Percentiles rank a stretch among this genome's conserved stretches.
phyloP scores from a whole-genome alignment of 2,113 vertebrate species.

The Mastomys natalensis region DNA sequence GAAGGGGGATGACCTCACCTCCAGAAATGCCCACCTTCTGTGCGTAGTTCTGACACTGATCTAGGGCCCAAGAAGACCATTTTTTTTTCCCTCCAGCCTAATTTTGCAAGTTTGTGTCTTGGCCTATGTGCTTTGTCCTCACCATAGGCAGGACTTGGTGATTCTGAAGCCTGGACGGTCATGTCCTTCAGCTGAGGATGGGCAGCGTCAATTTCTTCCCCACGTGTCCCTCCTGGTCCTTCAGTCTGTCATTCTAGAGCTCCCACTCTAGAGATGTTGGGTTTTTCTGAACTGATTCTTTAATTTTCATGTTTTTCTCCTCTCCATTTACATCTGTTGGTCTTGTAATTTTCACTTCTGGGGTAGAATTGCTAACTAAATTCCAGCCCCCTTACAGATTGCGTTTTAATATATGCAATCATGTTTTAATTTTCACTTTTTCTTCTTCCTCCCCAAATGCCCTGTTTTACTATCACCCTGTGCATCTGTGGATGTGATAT shows the following conservation, averaged over 20 bases:
- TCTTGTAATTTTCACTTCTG: conserved; percentile 47
- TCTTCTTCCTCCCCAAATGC: conserved; percentile 1
- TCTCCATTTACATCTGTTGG: conserved; percentile 43
- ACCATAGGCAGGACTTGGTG: background rate
- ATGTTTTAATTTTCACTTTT: conserved; percentile 54
- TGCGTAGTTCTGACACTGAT: background rate
- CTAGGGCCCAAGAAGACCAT: background rate
- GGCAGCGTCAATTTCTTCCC: background rate
- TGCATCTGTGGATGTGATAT: conserved; percentile 33
- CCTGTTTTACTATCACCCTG: conserved; percentile 54
- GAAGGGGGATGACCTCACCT: background rate
- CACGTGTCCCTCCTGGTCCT: background rate
- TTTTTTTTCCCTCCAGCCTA: background rate
- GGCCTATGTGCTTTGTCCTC: background rate
- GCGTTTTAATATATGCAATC: conserved; percentile 25
- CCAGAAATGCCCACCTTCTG: background rate
- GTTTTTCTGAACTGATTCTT: conserved; percentile 1
- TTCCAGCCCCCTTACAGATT: conserved; percentile 5
- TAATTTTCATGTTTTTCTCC: conserved; percentile 4
- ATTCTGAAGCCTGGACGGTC: background rate
- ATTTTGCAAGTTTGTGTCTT: background rate
- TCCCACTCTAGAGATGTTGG: background rate
- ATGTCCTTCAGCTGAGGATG: background rate
- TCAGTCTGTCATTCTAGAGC: background rate
- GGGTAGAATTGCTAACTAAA: background rate